A percentile compares a stretch with the other conserved stretches of the same genome.
These are phyloP conservation scores for Euplexia lucipara DNA, from an alignment of 2,888 invertebrate genomes.

Conservation along the genomic window DNA sequence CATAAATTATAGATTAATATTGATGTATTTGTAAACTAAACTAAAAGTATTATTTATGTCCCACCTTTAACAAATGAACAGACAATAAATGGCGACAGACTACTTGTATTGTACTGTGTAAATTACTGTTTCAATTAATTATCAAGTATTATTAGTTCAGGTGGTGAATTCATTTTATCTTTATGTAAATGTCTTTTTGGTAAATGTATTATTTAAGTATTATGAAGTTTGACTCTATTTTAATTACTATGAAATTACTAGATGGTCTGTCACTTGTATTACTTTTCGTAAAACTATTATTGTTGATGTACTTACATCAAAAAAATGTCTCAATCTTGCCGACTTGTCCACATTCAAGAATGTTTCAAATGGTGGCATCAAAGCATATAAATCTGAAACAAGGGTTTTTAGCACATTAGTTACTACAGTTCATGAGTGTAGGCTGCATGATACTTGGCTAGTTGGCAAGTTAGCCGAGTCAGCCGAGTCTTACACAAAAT, in stretches of 20 bases:
- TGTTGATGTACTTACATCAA: constrained; percentile 92
- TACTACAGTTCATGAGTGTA: too few species aligned
- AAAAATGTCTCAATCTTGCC: constrained; percentile 95
- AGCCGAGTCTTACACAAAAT: background rate
- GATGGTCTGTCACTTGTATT: too few species aligned
- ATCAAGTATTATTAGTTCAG: constrained; percentile 28
- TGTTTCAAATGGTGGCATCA: constrained; percentile 96
- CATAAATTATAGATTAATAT: constrained; percentile 14
- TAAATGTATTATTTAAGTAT: too few species aligned
- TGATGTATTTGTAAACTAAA: background rate
- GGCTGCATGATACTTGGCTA: too few species aligned
- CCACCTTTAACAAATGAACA: background rate
- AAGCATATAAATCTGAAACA: constrained; percentile 93
- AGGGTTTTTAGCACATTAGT: constrained; percentile 24
- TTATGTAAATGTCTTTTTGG: too few species aligned
- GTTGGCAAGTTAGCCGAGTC: too few species aligned
- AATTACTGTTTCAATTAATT: constrained; percentile 22
- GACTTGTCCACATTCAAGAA: constrained; percentile 95
- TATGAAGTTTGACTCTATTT: too few species aligned
- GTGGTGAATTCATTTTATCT: too few species aligned
- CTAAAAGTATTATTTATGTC: background rate
- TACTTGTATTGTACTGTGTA: background rate
- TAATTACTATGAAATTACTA: too few species aligned
- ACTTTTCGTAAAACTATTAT: too few species aligned
- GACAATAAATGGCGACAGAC: constrained; percentile 7